Evolutionary conservation across 2,888 invertebrate genomes (phyloP).

Genomic region (Parnassius mnemosyne): DNA sequence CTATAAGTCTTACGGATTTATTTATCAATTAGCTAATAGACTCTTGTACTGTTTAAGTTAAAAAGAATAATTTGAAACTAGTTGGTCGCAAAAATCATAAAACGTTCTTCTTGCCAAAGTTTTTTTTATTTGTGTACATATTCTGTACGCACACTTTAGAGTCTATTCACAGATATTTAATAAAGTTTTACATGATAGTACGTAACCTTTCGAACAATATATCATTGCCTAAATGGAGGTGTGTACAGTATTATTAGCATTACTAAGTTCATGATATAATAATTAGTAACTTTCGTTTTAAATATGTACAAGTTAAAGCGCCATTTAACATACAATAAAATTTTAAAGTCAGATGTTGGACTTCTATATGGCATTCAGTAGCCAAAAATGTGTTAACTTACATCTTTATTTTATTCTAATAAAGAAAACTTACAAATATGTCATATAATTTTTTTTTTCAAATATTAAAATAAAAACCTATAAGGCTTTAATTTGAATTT

Average conservation of each 20-base stretch:
- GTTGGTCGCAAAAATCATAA: slow-evolving; percentile 1
- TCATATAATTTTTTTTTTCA: too few relatives aligned
- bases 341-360: too few relatives aligned
- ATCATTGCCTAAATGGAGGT: slow-evolving; percentile 60
- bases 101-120: slow-evolving; percentile 66
- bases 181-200: slow-evolving; percentile 17
- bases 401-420: too few relatives aligned
- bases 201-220: slow-evolving; percentile 30
- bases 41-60: slow-evolving; percentile 39
- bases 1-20: slow-evolving; percentile 63
- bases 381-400: too few relatives aligned
- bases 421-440: too few relatives aligned
- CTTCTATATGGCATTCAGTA: too few relatives aligned
- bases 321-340: neutral
- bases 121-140: slow-evolving; percentile 35
- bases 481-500: neutral
- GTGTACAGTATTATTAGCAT: slow-evolving; percentile 80
- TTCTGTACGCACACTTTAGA: slow-evolving; percentile 34
- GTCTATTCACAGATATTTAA: slow-evolving; percentile 15
- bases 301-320: slow-evolving; percentile 29
- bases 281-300: slow-evolving; percentile 36
- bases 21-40: slow-evolving; percentile 54
- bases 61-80: slow-evolving; percentile 8
- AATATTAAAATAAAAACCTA: too few relatives aligned
- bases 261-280: slow-evolving; percentile 63